Base-by-base conservation (phyloP, 2,113 vertebrate genomes). In the Ctenodactylus gundi region DNA sequence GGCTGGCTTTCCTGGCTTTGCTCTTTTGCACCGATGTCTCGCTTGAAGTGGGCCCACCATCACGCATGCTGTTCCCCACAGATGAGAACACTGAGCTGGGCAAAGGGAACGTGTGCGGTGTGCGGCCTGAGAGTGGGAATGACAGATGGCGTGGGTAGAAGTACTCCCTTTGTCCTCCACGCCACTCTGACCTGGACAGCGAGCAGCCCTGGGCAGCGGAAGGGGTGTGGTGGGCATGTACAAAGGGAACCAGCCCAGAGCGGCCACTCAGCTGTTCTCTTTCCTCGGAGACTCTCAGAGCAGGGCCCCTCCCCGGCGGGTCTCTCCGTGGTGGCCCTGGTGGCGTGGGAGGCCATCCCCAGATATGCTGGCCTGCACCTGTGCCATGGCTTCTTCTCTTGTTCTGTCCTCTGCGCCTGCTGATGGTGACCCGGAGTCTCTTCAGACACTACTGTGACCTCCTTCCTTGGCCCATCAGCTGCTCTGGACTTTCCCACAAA, bases 231-330 rank as follows among this genome's bases (percentile, higher is more conserved):
- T 8, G n/a, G 2, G 27, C 4, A 51, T 64, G 3, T 5, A 10
- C 9, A 65, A 46, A 4, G 14, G 25, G 77, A 51, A 10, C 23
- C 39, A 78, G 8, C 67, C 14, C 10, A 7, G 44, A 39, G 5
- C 65, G 1, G 7, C 1, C 7, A 4, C 9, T 2, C 1, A 0
- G 10, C 18, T 39, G 70, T 21, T 31, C 2, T 41, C 0, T 29
- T 23, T 25, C n/a, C 6, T 7, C 23, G 2, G 18, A 17, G 31
- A 1, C 18, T 4, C 29, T 76, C 39, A 9, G 4, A 2, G n/a
- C 12, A 7, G 41, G n/a, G n/a, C n/a, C n/a, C n/a, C 23, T 27
- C 29, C 17, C 31, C 27, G 58, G 7, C 70, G 34, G 14, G 29
- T 4, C 8, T 44, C 12, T 14, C 31, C 17, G 2, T 57, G 5